Evolutionary conservation across 2,888 invertebrate species (phyloP), one percentile per base, ranked within the genome.

Genomic region (Automeris io): DNA sequence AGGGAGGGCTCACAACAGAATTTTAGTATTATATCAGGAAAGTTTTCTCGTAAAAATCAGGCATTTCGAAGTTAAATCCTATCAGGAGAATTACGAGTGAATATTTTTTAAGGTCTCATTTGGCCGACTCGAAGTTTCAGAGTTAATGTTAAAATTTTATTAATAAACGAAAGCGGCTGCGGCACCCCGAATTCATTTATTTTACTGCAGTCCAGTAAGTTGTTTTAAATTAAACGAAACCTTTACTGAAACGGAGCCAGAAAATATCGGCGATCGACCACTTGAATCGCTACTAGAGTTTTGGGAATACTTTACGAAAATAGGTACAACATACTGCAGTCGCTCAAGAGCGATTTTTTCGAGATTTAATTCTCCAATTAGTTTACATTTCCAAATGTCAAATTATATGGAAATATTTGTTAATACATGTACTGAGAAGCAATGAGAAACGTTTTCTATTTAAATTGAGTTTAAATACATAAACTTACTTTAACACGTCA

Each of bases 41-140:
- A 79, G 65, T 79, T 78, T 64, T 51, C 69, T 72, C 73, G 66
- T 77, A 78, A 79, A 74, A 74, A 70, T 70, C 57, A 65, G 60
- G 50, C 52, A 54, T 73, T 70, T 66, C 61, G 56, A 53, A 52
- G 62, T 61, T 51, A 60, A 69, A 70, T 70, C 66, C 71, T 70
- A 71, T 64, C 64, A 59, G 59, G 58, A 41, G 59, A 64, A 56
- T 69, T 71, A 61, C 45, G 45, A 57, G 54, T 54, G 49, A 57
- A 54, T 51, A 60, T 55, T 70, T 71, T 68, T 70, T 67, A 70
- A 70, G 61, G 63, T 69, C 70, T 65, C 51, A 58, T 57, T 63
- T 50, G 48, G 51, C 54, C 54, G 47, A 45, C 59, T 61, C 64
- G 57, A 73, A 40, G 75, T 57, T 75, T 71, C 38, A 50, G 39